phyloP scores from a whole-genome alignment of 1,140 invertebrate genomes.

The Mactra quadrangularis region DNA sequence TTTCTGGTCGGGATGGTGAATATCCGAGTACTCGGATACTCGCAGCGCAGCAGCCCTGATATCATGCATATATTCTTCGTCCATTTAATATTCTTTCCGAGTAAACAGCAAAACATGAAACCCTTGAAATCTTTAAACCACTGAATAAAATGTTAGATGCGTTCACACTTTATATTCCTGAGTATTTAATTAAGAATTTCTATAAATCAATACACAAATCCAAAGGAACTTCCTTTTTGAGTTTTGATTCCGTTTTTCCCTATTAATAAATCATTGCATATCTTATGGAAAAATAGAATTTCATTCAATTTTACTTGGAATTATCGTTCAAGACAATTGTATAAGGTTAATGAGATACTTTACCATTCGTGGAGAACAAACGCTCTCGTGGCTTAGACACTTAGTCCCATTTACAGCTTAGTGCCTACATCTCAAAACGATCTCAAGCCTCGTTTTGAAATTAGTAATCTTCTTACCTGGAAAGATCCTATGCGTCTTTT shows the following conservation, averaged over 20 bases:
- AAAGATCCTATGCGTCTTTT: slow-evolving; percentile 47
- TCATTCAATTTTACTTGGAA: not conserved
- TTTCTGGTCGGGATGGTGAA: too few relatives aligned
- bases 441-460: slow-evolving; percentile 17
- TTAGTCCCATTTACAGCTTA: slow-evolving; percentile 62
- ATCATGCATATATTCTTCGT: too few relatives aligned
- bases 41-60: too few relatives aligned
- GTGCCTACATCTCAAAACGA: slow-evolving; percentile 21
- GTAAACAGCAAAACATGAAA: too few relatives aligned
- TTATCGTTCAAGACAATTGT: slow-evolving; percentile 5
- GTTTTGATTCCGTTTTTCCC: slow-evolving; percentile 39
- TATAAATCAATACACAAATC: slow-evolving; percentile 37
- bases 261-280: slow-evolving; percentile 25
- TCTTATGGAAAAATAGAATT: slow-evolving; percentile 37
- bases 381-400: slow-evolving; percentile 44
- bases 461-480: slow-evolving; percentile 51
- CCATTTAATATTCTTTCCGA: too few relatives aligned
- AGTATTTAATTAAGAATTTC: slow-evolving; percentile 38
- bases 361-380: slow-evolving; percentile 38
- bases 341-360: slow-evolving; percentile 36
- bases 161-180: slow-evolving; percentile 5
- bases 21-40: too few relatives aligned
- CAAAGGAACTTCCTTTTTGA: slow-evolving; percentile 45
- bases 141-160: too few relatives aligned
- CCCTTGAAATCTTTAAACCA: too few relatives aligned